Evolutionary conservation across 2,113 vertebrate species (phyloP).

Genomic region (Aleadryas rufinucha): DNA sequence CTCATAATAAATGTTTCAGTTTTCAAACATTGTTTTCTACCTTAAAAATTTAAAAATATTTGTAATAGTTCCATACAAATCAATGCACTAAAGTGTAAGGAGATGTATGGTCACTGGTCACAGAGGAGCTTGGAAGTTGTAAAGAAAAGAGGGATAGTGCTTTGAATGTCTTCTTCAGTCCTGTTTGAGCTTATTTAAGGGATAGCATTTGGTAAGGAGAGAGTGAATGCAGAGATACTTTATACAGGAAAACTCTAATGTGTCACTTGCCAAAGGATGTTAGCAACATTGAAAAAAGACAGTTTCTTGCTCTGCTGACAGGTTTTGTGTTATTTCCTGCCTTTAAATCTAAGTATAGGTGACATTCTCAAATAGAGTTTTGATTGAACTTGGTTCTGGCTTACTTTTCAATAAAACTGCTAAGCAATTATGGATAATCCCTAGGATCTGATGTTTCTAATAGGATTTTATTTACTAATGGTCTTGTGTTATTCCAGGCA

Average conservation of each 20-base stretch:
- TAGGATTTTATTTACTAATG: constrained; percentile 34
- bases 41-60: neutral
- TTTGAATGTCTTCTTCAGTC: neutral
- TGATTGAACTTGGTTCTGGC: neutral
- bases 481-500: constrained; percentile 45
- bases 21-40: neutral
- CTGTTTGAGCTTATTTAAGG: neutral
- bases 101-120: neutral
- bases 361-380: neutral
- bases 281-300: neutral
- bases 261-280: neutral
- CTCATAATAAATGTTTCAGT: neutral
- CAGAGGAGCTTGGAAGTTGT: neutral
- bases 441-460: constrained; percentile 30
- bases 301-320: neutral
- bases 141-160: neutral
- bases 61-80: neutral
- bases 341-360: neutral
- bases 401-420: constrained; percentile 23
- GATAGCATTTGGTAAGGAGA: neutral
- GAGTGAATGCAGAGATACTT: neutral
- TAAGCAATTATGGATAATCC: constrained; percentile 23
- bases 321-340: constrained; percentile 29
- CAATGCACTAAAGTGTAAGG: neutral
- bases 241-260: neutral